Evolutionary conservation across 1,140 invertebrate species (phyloP).

Genomic region (Piezodorus guildinii): DNA sequence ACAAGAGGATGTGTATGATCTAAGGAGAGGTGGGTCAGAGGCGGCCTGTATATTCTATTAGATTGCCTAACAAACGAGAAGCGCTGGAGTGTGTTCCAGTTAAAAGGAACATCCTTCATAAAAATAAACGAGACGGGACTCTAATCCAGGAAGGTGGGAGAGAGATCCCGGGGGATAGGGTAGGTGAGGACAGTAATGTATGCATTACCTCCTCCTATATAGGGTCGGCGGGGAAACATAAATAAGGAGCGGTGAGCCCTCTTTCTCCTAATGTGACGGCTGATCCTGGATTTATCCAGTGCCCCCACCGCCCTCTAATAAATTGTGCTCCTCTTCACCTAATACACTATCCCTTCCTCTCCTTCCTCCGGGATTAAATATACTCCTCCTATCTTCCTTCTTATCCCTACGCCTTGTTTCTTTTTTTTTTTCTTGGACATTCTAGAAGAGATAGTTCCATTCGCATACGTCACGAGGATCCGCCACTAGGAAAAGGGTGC

Average conservation of each 20-base stretch:
- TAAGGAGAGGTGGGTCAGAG: too few species aligned
- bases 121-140: constrained; percentile 9
- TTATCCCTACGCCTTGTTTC: background rate
- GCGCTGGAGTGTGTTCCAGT: background rate
- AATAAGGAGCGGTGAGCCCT: constrained; percentile 15
- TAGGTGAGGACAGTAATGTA: constrained; percentile 13
- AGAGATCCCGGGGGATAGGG: constrained; percentile 1
- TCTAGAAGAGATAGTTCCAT: too few species aligned
- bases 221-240: constrained; percentile 9
- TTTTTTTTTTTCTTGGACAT: too few species aligned
- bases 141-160: background rate
- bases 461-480: too few species aligned
- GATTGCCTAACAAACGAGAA: too few species aligned
- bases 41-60: too few species aligned
- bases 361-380: constrained; percentile 8
- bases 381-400: background rate
- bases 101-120: constrained; percentile 15
- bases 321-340: constrained; percentile 14
- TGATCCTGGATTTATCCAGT: constrained; percentile 8
- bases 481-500: too few species aligned
- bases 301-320: constrained; percentile 2
- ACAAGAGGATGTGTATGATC: too few species aligned
- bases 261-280: constrained; percentile 17
- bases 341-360: constrained; percentile 5
- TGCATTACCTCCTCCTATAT: constrained; percentile 12